Conservation (phyloP, 1,140 invertebrate species). For the Ostrea denselamellosa region DNA sequence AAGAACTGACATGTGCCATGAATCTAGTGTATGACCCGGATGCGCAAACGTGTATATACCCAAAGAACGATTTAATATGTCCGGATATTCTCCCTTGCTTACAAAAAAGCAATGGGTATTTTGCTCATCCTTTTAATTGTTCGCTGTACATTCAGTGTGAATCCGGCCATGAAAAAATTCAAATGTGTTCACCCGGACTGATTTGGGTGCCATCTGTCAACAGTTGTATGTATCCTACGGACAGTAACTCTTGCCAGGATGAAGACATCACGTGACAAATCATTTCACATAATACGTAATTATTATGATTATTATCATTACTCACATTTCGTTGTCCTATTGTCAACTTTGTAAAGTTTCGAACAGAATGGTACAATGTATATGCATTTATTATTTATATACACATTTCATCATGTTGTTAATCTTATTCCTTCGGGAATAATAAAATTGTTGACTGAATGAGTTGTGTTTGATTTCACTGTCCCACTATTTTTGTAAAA, state of each 20-base stretch:
- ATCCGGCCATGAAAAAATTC: slow-evolving; percentile 53
- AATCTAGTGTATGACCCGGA: slow-evolving; percentile 57
- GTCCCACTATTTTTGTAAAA: too few species aligned
- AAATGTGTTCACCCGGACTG: slow-evolving; percentile 47
- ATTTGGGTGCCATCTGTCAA: slow-evolving; percentile 55
- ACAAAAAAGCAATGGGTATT: slow-evolving; percentile 52
- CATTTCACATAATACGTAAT: neutral
- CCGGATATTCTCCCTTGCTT: slow-evolving; percentile 55
- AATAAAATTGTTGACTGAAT: slow-evolving; percentile 4
- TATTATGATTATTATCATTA: slow-evolving; percentile 1
- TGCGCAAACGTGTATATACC: slow-evolving; percentile 50
- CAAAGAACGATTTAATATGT: slow-evolving; percentile 54
- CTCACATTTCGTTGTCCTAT: neutral
- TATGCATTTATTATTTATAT: slow-evolving; percentile 3
- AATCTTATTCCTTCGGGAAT: neutral
- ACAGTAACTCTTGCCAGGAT: slow-evolving; percentile 39
- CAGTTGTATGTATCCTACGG: slow-evolving; percentile 54
- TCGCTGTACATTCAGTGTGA: slow-evolving; percentile 57
- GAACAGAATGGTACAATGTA: neutral
- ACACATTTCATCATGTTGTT: neutral
- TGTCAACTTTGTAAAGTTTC: neutral
- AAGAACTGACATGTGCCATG: slow-evolving; percentile 53
- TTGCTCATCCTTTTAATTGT: slow-evolving; percentile 57
- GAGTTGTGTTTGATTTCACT: neutral
- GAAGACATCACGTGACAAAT: neutral